Percentiles rank a stretch among this genome's conserved stretches.
Conservation (phyloP, 2,113 vertebrate genomes). For the Plectropomus leopardus region DNA sequence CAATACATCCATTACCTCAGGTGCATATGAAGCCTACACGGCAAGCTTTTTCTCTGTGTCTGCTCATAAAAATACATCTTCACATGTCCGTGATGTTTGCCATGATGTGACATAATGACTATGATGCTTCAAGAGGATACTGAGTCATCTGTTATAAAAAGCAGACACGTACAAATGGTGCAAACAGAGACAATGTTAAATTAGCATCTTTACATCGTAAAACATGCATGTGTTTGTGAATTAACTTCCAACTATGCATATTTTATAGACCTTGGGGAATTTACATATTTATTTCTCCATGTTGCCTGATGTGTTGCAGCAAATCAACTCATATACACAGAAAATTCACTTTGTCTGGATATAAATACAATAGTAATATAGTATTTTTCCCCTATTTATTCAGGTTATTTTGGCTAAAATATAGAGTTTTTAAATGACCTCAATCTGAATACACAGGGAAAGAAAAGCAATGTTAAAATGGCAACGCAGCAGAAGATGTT, state of each 20-base stretch:
- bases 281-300: not conserved
- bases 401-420: not conserved
- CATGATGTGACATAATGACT: not conserved
- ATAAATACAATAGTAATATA: too few relatives aligned
- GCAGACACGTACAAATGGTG: not conserved
- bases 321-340: not conserved
- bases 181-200: not conserved
- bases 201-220: not conserved
- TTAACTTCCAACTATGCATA: not conserved
- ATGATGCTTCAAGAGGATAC: not conserved
- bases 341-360: not conserved
- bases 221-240: not conserved
- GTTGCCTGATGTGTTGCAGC: too few relatives aligned
- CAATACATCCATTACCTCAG: not conserved
- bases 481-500: not conserved
- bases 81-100: not conserved
- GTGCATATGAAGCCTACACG: conserved; percentile 6
- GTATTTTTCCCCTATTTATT: too few relatives aligned
- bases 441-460: not conserved
- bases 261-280: not conserved
- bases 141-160: not conserved
- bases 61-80: not conserved
- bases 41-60: not conserved
- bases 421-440: not conserved
- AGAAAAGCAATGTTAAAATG: not conserved